Evolutionary conservation across 1,140 invertebrate species (phyloP), one percentile per base, ranked within the genome.

Genomic region (Zophobas morio): DNA sequence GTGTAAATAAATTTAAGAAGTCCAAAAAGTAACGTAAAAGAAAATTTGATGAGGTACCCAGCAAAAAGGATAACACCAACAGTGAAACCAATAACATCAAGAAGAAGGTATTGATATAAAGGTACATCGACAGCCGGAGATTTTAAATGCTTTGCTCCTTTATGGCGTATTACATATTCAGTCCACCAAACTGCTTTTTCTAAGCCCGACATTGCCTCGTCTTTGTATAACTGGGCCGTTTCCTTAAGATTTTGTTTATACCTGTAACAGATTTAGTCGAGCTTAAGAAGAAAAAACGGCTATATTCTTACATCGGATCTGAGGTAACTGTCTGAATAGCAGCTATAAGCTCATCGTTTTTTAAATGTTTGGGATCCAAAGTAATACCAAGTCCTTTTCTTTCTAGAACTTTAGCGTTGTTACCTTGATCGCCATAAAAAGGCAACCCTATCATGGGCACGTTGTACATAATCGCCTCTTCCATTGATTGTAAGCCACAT

Each of bases 391-490:
- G 79, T 33, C 82, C 84, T 34, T 79, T 72, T 46, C 76, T 70
- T 6, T 75, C 70, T 1, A 83, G 35, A 20, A 79, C 78, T 56
- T 78, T 74, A 5, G 80, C 79, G 60, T 87, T 87, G 56, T 82
- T 81, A 46, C 76, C 78, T 81, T 87, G 86, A 80, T 87, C 87
- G 2, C 78, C 82, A 72, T 82, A 85, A 70, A 87, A 85, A 8
- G 87, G 87, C 36, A 88, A 84, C 3, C 82, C 85, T 2, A 91
- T 76, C 32, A 91, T 80, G 0, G 90, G 90, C 0, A 89, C 86
- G 8, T 86, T 87, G 71, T 85, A 81, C 72, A 87, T 84, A 0
- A 88, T 82, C 0, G 87, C 84, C 81, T 90, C 89, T 77, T 87
- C 88, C 5, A 84, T 81, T 6, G 89, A 89, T 54, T 89, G 86